These are phyloP conservation scores for Acrocyrtus sp. DNA, from an alignment of 2,888 invertebrate genomes.

Conservation along the genomic window DNA sequence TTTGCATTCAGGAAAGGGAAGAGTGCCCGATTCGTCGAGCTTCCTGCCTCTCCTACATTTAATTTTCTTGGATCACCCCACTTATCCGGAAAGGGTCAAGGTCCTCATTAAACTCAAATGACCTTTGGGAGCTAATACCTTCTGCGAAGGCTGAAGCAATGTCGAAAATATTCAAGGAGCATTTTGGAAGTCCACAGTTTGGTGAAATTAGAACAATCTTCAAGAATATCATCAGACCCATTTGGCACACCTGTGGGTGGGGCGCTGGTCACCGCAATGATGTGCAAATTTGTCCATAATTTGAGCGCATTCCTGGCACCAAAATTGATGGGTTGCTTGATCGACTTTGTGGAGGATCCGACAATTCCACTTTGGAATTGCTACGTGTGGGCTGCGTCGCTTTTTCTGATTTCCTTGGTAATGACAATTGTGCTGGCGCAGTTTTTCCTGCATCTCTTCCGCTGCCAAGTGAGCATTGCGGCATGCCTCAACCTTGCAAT, in stretches of 20 bases:
- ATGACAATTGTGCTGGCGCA: slow-evolving; percentile 66
- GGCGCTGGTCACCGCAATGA: slow-evolving; percentile 67
- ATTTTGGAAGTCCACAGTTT: slow-evolving; percentile 6
- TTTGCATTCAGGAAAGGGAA: slow-evolving; percentile 66
- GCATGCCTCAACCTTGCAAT: slow-evolving; percentile 68
- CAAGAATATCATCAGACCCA: slow-evolving; percentile 65
- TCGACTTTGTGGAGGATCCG: slow-evolving; percentile 33
- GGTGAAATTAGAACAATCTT: slow-evolving; percentile 11
- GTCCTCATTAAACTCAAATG: slow-evolving; percentile 80
- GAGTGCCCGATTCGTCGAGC: slow-evolving; percentile 83
- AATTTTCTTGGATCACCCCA: slow-evolving; percentile 91
- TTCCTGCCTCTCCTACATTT: slow-evolving; percentile 85
- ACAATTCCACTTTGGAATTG: slow-evolving; percentile 28
- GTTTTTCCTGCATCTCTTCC: slow-evolving; percentile 68
- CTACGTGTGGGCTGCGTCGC: slow-evolving; percentile 64
- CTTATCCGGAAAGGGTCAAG: slow-evolving; percentile 86
- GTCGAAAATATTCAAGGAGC: slow-evolving; percentile 10
- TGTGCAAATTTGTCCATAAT: slow-evolving; percentile 67
- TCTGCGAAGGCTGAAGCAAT: not conserved
- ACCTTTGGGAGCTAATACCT: slow-evolving; percentile 89
- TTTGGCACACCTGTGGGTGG: slow-evolving; percentile 68
- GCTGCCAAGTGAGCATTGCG: slow-evolving; percentile 69
- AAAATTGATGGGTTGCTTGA: slow-evolving; percentile 68
- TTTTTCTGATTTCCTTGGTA: slow-evolving; percentile 1
- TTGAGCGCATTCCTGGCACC: slow-evolving; percentile 69